Evolutionary conservation across 2,888 invertebrate genomes (phyloP), one percentile per base, ranked within the genome.

Genomic region (Papilio protenor): DNA sequence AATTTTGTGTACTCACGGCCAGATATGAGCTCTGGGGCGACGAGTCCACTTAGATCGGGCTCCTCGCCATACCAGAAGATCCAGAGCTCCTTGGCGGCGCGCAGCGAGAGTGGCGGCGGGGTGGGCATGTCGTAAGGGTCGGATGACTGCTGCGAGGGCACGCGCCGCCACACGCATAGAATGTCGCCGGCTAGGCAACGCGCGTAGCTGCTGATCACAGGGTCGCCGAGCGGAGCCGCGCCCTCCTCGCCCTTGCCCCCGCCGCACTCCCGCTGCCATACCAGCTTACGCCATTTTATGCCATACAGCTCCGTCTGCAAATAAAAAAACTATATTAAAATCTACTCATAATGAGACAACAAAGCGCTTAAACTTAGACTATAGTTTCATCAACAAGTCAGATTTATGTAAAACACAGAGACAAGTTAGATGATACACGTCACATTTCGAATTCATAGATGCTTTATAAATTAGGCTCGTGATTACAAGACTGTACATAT

Each of bases 11-110:
- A 96, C 97, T 97, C 94, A 99, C 99, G 98, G 91, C 96, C 96
- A 82, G 96, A 96, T 88, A 98, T 96, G 83, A 99, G 96, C 90
- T 98, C 98, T 18, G 97, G 96, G 80, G 97, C 97, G 85, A 98
- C 97, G 87, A 98, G 95, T 80, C 97, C 97, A 87, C 96, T 96
- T 82, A 98, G 96, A 93, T 98, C 98, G 78, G 98, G 98, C 93
- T 98, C 98, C 91, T 99, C 99, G 88, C 99, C 99, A 95, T 99
- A 99, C 99, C 99, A 99, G 95, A 99, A 99, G 92, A 99, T 98
- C 99, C 99, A 99, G 81, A 99, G 96, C 93, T 99, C 99, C 95
- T 99, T 99, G 92, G 98, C 97, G 88, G 98, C 97, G 90, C 97
- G 96, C 85, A 98, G 95, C 85, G 97, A 97, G 86, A 98, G 96